Conservation (phyloP, 2,113 vertebrate genomes). For the Carassius carassius region DNA sequence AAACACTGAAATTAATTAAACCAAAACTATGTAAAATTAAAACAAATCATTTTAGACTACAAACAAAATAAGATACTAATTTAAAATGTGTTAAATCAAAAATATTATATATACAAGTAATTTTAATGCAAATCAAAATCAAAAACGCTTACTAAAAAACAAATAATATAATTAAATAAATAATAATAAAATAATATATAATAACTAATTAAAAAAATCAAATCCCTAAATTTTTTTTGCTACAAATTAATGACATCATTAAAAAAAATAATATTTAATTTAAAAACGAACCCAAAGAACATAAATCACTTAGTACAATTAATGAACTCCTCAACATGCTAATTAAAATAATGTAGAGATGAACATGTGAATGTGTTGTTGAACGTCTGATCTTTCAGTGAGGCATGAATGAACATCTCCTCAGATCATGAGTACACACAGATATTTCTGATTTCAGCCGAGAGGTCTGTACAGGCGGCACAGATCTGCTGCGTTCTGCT, state of each 20-base stretch:
- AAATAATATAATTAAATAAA: not conserved
- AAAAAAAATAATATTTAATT: not conserved
- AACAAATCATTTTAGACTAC: not conserved
- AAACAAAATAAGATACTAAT: not conserved
- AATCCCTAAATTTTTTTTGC: not conserved
- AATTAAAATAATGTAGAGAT: not conserved
- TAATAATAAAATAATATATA: not conserved
- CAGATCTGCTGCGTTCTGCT: constrained; percentile 34
- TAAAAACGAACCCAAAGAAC: not conserved
- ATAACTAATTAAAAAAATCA: not conserved
- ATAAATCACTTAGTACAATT: not conserved
- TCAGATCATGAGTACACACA: not conserved
- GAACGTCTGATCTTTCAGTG: no score
- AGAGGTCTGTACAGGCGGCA: not conserved
- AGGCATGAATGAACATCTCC: not conserved
- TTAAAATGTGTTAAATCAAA: not conserved
- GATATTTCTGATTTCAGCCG: not conserved
- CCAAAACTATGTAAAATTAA: not conserved
- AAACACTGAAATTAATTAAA: not conserved
- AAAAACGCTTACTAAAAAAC: no score
- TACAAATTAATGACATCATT: not conserved
- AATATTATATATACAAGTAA: not conserved
- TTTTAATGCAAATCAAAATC: no score
- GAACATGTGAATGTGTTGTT: not conserved
- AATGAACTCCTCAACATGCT: not conserved